Evolutionary conservation across 2,888 invertebrate species (phyloP), one percentile per base, ranked within the genome.

Genomic region (Synanthedon myopaeformis): DNA sequence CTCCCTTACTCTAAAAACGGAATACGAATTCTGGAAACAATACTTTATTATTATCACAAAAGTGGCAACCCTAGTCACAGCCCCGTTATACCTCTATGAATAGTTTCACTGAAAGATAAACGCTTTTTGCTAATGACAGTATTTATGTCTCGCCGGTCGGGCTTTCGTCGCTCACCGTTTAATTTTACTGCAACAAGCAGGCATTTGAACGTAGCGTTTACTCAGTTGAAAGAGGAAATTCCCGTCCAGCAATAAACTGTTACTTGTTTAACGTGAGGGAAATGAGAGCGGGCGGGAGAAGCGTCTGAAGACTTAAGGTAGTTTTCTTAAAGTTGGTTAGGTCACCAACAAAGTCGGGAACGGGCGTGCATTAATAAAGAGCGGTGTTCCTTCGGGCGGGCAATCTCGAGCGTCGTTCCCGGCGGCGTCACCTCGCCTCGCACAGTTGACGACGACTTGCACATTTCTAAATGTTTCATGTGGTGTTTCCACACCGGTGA

Each of bases 241-340:
- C 73, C 67, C 67, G 62, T 66, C 65, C 64, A 64, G 74, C 62
- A 72, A 77, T 79, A 80, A 79, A 79, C 72, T 72, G 74, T 74
- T 74, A 70, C 74, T 76, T 75, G 79, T 76, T 79, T 78, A 79
- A 74, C 70, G 72, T 70, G 58, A 64, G 61, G 67, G 70, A 76
- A 79, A 79, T 73, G 74, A 70, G 70, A 58, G 66, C n/a, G 41
- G 59, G 64, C 61, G 63, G 58, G 59, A 65, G 65, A 58, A 61
- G 60, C 63, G 63, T 64, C 63, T 70, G 61, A n/a, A 51, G 51
- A 59, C 57, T 65, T 58, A 61, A 62, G 61, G 66, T 70, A 70
- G 78, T 76, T 76, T 79, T 75, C 76, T 75, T 74, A 68, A 78
- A 80, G 74, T 76, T 76, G 70, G 77, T 77, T 79, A 74, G 67